These are phyloP conservation scores for Napeogenes inachia DNA, from an alignment of 2,888 invertebrate species.

Conservation along the genomic window DNA sequence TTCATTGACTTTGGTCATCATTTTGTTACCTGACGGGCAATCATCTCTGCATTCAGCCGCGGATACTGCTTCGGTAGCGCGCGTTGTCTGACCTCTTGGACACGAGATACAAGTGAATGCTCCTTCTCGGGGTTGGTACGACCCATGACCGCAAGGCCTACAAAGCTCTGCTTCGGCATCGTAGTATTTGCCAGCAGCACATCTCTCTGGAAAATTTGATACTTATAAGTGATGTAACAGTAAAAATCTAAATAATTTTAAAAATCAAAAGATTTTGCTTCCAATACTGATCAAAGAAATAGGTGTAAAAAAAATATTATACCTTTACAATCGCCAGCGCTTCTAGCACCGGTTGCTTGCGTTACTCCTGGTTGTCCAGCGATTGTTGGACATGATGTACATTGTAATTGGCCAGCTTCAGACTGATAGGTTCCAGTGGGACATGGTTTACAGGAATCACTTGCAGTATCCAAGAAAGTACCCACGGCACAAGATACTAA, in stretches of 20 bases:
- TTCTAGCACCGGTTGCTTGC: conserved; percentile 89
- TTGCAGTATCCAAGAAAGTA: conserved; percentile 87
- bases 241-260: no score
- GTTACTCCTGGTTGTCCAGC: conserved; percentile 94
- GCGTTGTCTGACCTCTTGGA: conserved; percentile 93
- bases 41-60: conserved; percentile 93
- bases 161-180: conserved; percentile 93
- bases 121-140: conserved; percentile 93
- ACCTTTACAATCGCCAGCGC: conserved; percentile 93
- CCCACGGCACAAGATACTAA: conserved; percentile 94
- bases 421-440: conserved; percentile 95
- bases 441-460: conserved; percentile 88
- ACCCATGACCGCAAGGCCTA: conserved; percentile 94
- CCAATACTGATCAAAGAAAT: no score
- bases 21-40: conserved; percentile 80
- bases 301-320: neutral
- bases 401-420: conserved; percentile 92
- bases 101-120: conserved; percentile 93
- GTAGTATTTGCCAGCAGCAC: conserved; percentile 95
- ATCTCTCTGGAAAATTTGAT: conserved; percentile 81
- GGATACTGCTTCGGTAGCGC: conserved; percentile 92
- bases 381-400: conserved; percentile 92
- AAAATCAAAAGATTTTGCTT: no score
- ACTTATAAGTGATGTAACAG: no score
- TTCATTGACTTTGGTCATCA: neutral